Percentiles rank a stretch among this genome's conserved stretches.
Evolutionary conservation across 1,140 invertebrate genomes (phyloP).

Genomic region (Geopemphigus sp.): DNA sequence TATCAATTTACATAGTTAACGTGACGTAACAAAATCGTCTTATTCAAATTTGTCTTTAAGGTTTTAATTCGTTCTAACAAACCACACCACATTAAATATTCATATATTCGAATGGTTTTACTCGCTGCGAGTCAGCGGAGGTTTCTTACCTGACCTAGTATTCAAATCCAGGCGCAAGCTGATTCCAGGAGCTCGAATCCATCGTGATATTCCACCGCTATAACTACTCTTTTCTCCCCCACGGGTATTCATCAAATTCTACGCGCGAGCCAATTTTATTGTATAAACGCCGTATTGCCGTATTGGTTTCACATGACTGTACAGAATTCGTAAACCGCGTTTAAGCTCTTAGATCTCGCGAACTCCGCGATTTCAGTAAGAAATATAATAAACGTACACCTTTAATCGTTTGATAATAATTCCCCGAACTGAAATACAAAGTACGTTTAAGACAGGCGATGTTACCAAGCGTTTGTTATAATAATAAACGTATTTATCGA

Average conservation of each 20-base stretch:
- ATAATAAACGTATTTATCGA: too few relatives aligned
- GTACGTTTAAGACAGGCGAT: too few relatives aligned
- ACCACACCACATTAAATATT: not conserved
- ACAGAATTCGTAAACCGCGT: not conserved
- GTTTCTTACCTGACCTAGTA: not conserved
- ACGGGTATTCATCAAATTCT: not conserved
- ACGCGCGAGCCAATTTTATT: too few relatives aligned
- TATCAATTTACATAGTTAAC: not conserved
- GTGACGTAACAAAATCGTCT: not conserved
- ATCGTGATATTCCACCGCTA: constrained; percentile 1
- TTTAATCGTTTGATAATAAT: too few relatives aligned
- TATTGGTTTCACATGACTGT: not conserved
- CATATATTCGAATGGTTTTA: constrained; percentile 4
- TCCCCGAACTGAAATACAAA: too few relatives aligned
- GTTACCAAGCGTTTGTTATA: too few relatives aligned
- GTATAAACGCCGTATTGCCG: not conserved
- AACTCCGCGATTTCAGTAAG: not conserved
- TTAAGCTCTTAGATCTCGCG: not conserved
- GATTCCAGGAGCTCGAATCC: not conserved
- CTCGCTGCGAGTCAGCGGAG: not conserved
- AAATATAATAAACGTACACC: not conserved
- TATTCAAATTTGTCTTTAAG: not conserved
- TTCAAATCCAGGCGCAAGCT: not conserved
- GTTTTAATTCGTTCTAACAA: constrained; percentile 14
- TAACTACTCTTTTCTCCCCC: not conserved